These are phyloP conservation scores for Craniophora ligustri DNA, from an alignment of 2,888 invertebrate genomes.

Conservation along the genomic window DNA sequence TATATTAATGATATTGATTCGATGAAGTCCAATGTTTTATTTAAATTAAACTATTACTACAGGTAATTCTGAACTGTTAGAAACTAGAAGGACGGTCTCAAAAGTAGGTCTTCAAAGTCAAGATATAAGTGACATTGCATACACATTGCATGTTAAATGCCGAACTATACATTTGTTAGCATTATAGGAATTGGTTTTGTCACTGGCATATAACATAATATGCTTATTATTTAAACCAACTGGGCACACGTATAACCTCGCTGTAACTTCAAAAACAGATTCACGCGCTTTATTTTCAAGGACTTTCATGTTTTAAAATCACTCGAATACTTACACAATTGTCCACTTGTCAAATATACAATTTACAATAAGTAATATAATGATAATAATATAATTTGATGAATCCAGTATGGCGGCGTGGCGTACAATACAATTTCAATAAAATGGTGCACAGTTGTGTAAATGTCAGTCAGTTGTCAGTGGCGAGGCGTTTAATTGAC, in stretches of 20 bases:
- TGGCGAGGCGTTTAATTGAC: constrained; percentile 28
- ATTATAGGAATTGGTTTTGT: too few relatives aligned
- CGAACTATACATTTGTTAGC: too few relatives aligned
- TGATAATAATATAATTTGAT: background rate
- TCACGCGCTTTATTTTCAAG: constrained; percentile 18
- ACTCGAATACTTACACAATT: constrained; percentile 1
- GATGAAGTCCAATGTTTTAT: too few relatives aligned
- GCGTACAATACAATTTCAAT: constrained; percentile 6
- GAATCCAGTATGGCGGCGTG: constrained; percentile 7
- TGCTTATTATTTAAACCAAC: too few relatives aligned
- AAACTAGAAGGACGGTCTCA: too few relatives aligned
- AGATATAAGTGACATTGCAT: too few relatives aligned
- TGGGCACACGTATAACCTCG: background rate
- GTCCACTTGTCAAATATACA: constrained; percentile 35
- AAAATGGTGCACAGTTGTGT: constrained; percentile 63
- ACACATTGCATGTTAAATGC: too few relatives aligned
- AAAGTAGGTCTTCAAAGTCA: too few relatives aligned
- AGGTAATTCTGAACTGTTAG: too few relatives aligned
- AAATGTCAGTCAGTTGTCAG: constrained; percentile 70
- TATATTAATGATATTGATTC: too few relatives aligned
- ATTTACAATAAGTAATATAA: constrained; percentile 6
- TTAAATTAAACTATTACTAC: too few relatives aligned
- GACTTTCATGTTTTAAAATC: constrained; percentile 4
- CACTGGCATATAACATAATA: too few relatives aligned
- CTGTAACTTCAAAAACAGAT: background rate